Evolutionary conservation across 1,140 invertebrate genomes (phyloP), one percentile per base, ranked within the genome.

Genomic region (Galleria mellonella): DNA sequence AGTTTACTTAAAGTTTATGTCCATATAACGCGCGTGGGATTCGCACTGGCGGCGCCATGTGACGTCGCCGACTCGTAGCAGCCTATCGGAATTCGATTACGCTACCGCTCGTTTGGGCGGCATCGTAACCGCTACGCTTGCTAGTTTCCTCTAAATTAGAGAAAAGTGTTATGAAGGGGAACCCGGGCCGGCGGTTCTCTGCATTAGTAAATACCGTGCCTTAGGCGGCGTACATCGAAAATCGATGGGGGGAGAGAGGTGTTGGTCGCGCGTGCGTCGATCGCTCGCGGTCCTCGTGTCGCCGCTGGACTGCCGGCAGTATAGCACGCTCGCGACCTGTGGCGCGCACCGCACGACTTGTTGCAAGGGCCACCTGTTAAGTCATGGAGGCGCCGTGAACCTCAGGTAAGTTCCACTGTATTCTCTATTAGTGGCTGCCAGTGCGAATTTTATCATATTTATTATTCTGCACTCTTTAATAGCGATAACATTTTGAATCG

Each of bases 361-460:
- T 83, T 83, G 78, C 72, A 55, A 78, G 61, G 61, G 60, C 72
- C 76, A 83, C 78, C 76, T 81, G 73, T 78, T 78, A 77, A 76
- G 74, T 72, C 65, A 81, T 81, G 75, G 76, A 71, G 66, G 63
- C 65, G 46, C 62, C 70, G 68, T 72, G 71, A 76, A 72, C 55
- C 50, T 58, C 70, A 78, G 78, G 78, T 83, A 64, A 78, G 74
- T 62, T 56, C 43, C 14, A 43, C 10, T 9, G 35, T 32, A 23
- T 29, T 32, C 32, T 36, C 33, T 9, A 14, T 33, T 31, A 14
- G 5, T 31, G 23, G 6, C 33, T 32, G 29, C 39, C 40, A 10
- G 17, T 8, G 28, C 39, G 30, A 52, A 32, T 15, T 47, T 35
- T 7, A 13, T 5, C 32, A 35, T 38, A 40, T 17, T 47, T 41